Percentiles rank a stretch among this genome's conserved stretches.
phyloP scores from a whole-genome alignment of 2,113 vertebrate genomes.

The Anthoscopus minutus region DNA sequence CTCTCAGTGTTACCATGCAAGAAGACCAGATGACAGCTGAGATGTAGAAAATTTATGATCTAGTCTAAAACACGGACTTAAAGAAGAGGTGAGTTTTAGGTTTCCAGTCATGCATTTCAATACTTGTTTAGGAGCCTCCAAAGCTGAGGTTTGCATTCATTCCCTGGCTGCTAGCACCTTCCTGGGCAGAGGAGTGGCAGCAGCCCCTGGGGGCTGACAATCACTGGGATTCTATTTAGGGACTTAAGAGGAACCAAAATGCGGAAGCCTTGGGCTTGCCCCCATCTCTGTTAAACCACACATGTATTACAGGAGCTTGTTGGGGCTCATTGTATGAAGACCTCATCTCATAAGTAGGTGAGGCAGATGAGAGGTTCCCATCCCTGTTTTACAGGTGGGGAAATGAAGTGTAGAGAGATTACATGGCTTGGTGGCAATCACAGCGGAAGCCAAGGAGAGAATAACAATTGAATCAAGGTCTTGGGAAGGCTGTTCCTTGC shows the following conservation, averaged over 20 bases:
- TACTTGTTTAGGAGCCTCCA: neutral
- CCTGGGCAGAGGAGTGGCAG: neutral
- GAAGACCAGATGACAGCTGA: neutral
- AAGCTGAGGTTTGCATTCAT: neutral
- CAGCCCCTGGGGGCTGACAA: neutral
- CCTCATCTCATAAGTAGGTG: neutral
- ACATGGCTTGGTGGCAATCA: neutral
- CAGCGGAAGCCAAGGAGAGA: neutral
- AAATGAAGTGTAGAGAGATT: neutral
- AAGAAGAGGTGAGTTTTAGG: neutral
- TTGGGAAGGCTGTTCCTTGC: neutral
- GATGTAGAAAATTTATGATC: neutral
- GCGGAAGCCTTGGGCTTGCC: neutral
- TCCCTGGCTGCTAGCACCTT: neutral
- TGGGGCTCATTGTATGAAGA: accelerated
- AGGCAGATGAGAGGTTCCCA: neutral
- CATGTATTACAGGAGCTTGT: accelerated
- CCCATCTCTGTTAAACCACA: neutral
- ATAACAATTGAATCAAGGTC: neutral
- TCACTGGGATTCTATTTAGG: accelerated
- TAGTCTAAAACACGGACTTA: neutral
- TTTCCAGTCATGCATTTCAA: neutral
- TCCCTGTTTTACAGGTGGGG: neutral
- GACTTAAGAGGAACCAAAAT: neutral
- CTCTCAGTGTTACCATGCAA: neutral